Percentiles rank a stretch among this genome's conserved stretches.
phyloP scores from a whole-genome alignment of 2,113 vertebrate species.

The Caranx melampygus region DNA sequence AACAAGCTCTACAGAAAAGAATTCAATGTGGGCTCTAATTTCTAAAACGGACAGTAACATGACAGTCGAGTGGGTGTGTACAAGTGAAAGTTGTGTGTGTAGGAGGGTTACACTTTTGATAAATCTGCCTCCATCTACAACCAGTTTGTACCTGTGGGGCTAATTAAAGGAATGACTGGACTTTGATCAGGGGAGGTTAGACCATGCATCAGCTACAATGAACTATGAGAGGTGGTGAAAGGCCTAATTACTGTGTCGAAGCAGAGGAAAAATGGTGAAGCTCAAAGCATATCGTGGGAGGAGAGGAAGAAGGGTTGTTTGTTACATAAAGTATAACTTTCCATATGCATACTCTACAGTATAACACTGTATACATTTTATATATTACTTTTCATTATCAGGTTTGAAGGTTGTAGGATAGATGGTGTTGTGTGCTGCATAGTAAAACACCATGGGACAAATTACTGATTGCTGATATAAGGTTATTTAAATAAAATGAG shows the following conservation, averaged over 20 bases:
- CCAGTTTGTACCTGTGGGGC: constrained; percentile 57
- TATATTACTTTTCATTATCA: no score
- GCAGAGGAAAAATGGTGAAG: constrained; percentile 8
- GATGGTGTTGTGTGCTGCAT: no score
- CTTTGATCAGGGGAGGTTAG: constrained; percentile 64
- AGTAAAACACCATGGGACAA: no score
- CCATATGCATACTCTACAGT: constrained; percentile 9
- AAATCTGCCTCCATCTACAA: constrained; percentile 45
- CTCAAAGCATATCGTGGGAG: constrained; percentile 26
- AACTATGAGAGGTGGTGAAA: constrained; percentile 37
- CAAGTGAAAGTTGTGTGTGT: constrained; percentile 3
- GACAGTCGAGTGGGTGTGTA: constrained; percentile 17
- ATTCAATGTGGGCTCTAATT: constrained; percentile 14
- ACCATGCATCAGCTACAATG: constrained; percentile 30
- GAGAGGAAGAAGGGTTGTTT: constrained; percentile 27
- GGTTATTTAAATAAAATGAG: neutral
- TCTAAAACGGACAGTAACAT: constrained; percentile 36
- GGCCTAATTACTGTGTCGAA: constrained; percentile 29
- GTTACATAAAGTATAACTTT: constrained; percentile 4
- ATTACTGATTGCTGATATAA: neutral
- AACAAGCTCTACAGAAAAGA: constrained; percentile 28
- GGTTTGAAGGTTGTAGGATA: no score
- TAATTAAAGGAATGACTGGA: constrained; percentile 70
- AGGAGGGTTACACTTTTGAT: constrained; percentile 14
- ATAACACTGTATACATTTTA: neutral